A percentile compares a stretch with the other conserved stretches of the same genome.
These are phyloP conservation scores for Equus quagga DNA, from an alignment of 2,113 vertebrate species.

Conservation along the genomic window DNA sequence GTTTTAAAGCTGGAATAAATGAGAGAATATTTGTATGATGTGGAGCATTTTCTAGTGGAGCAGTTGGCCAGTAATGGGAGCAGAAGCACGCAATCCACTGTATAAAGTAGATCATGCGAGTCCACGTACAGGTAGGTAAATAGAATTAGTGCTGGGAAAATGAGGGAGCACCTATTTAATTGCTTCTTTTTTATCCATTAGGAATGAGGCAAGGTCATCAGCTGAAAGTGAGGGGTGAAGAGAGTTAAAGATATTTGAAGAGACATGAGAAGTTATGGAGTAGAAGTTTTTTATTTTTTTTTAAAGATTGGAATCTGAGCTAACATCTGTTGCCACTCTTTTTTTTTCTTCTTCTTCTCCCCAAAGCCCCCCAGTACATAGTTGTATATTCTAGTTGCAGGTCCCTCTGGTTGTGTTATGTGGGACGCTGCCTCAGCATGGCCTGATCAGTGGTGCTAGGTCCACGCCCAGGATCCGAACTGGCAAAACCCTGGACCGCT, in stretches of 20 bases:
- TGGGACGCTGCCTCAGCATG: too few species aligned
- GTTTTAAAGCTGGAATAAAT: not conserved
- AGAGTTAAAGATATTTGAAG: constrained; percentile 15
- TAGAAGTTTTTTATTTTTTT: not conserved
- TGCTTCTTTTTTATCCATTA: not conserved
- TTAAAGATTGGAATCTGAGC: too few species aligned
- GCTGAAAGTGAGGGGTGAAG: not conserved
- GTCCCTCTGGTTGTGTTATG: too few species aligned
- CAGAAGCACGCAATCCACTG: not conserved
- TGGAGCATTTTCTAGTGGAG: not conserved
- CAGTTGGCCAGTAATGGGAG: not conserved
- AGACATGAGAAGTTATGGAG: not conserved
- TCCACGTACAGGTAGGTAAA: not conserved
- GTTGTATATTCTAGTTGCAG: too few species aligned
- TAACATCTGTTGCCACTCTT: too few species aligned
- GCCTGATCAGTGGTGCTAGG: too few species aligned
- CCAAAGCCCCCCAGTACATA: too few species aligned
- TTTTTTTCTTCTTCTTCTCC: too few species aligned
- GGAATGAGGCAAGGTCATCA: not conserved
- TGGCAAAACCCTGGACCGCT: too few species aligned
- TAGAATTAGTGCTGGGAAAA: not conserved
- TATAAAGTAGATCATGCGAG: not conserved
- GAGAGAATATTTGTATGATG: not conserved
- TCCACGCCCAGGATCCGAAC: too few species aligned
- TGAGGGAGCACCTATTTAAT: not conserved